A percentile compares a stretch with the other conserved stretches of the same genome.
Conservation (phyloP, 2,113 vertebrate species). For the Petaurus breviceps region DNA sequence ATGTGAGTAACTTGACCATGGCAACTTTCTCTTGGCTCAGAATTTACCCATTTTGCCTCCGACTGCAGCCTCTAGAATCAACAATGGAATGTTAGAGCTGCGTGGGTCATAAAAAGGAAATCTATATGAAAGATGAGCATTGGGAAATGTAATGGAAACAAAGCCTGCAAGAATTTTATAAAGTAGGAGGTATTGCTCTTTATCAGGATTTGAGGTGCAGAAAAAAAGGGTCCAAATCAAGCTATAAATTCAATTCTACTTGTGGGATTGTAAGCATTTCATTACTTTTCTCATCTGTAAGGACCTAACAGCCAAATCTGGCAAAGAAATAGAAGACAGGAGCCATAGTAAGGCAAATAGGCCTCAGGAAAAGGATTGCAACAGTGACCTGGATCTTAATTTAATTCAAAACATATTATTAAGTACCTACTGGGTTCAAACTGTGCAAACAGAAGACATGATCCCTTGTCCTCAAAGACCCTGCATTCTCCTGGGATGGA, state of each 20-base stretch:
- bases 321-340: not conserved
- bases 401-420: not conserved
- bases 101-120: not conserved
- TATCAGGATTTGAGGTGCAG: not conserved
- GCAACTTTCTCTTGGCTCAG: not conserved
- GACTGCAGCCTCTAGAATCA: constrained; percentile 2
- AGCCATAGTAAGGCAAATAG: not conserved
- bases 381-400: not conserved
- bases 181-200: not conserved
- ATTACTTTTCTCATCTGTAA: not conserved
- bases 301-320: not conserved
- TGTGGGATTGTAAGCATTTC: not conserved
- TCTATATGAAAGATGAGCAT: not conserved
- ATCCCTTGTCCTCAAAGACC: not conserved
- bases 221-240: not conserved
- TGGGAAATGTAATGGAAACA: not conserved
- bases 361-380: not conserved
- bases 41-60: not conserved
- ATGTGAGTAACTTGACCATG: not conserved
- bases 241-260: not conserved
- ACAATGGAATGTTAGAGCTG: not conserved
- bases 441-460: not conserved
- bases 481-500: not conserved
- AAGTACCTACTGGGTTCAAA: not conserved
- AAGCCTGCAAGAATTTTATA: not conserved